Conservation (phyloP, 2,888 invertebrate species). For the Sericinus montela region DNA sequence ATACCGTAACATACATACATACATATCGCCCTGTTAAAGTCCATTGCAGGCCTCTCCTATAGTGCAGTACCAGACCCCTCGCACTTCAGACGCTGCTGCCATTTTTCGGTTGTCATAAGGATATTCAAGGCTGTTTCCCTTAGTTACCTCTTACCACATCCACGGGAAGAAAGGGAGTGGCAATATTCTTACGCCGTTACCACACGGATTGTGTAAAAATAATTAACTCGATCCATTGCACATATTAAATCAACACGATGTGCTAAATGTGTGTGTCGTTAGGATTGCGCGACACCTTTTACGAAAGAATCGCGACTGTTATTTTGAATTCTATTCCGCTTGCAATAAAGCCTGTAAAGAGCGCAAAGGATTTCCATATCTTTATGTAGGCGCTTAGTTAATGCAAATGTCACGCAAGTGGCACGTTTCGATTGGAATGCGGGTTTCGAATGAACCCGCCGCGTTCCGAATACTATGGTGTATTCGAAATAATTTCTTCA, state of each 20-base stretch:
- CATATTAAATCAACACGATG: conserved; percentile 4
- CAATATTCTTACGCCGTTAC: too few relatives aligned
- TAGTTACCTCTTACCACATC: too few relatives aligned
- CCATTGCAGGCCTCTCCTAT: too few relatives aligned
- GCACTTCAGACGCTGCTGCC: too few relatives aligned
- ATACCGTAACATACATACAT: too few relatives aligned
- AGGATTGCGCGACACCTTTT: neutral
- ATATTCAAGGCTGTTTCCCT: too few relatives aligned
- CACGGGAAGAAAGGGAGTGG: too few relatives aligned
- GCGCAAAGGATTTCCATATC: conserved; percentile 24
- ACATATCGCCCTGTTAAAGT: too few relatives aligned
- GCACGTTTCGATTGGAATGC: conserved; percentile 55
- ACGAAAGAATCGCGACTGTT: neutral
- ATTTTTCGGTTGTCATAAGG: too few relatives aligned
- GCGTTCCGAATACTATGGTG: conserved; percentile 40
- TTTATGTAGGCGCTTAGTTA: conserved; percentile 32
- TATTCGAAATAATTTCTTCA: conserved; percentile 19
- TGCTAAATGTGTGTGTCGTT: conserved; percentile 9
- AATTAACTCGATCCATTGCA: conserved; percentile 11
- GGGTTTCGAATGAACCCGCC: conserved; percentile 39
- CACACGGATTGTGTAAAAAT: too few relatives aligned
- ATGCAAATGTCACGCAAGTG: conserved; percentile 59
- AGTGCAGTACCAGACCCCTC: too few relatives aligned
- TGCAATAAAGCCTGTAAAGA: conserved; percentile 24
- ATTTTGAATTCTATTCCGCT: conserved; percentile 22